Conservation (phyloP, 2,888 invertebrate species). For the Agrypnus murinus region DNA sequence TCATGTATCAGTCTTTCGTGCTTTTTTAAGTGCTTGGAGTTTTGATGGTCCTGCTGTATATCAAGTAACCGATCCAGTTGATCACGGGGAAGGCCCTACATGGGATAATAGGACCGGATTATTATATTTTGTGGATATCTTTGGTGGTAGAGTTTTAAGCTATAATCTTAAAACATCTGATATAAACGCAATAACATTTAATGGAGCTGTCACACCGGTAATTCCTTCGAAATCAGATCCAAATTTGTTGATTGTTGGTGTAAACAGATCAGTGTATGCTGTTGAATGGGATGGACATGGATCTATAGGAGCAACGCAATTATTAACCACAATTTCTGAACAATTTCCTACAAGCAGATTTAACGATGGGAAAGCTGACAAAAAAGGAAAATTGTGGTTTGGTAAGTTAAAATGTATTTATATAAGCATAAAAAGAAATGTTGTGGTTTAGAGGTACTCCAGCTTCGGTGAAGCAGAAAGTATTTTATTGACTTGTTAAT, state of each 20-base stretch:
- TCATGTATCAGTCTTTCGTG: no score
- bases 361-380: constrained; percentile 78
- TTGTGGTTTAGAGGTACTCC: not conserved
- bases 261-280: constrained; percentile 69
- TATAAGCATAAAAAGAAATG: not conserved
- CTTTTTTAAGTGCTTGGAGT: no score
- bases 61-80: constrained; percentile 58
- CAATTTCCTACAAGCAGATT: constrained; percentile 72
- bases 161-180: constrained; percentile 66
- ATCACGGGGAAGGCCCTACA: constrained; percentile 73
- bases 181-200: constrained; percentile 53
- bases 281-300: constrained; percentile 73
- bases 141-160: constrained; percentile 66
- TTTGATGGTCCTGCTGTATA: constrained; percentile 31
- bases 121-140: constrained; percentile 73
- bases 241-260: constrained; percentile 69
- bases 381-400: constrained; percentile 74
- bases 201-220: constrained; percentile 68
- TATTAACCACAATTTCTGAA: constrained; percentile 69
- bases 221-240: constrained; percentile 68
- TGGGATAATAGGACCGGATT: constrained; percentile 70
- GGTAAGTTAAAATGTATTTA: constrained; percentile 65
- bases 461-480: no score
- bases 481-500: not conserved
- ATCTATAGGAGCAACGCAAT: not conserved